Evolutionary conservation across 92 coral and sea anemone species (phyloP), one percentile per base, ranked within the genome.

Genomic region (Epizoanthus illoricatus): DNA sequence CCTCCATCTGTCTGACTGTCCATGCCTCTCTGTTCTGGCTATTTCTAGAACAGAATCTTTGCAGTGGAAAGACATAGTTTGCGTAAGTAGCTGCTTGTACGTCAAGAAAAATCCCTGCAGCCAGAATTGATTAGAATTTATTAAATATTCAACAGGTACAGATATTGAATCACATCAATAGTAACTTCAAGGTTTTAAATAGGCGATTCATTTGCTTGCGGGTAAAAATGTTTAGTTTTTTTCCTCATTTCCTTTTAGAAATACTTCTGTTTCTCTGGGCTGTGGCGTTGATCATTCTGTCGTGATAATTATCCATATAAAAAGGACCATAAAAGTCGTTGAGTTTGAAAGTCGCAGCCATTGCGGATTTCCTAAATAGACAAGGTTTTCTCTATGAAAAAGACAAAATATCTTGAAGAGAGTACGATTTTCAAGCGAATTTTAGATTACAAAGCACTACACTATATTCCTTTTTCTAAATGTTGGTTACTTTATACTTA

Each of bases 271-370:
- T 52, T 52, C 56, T 12, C 56, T 52, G 56, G 56, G 15, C 56
- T 52, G 0, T 7, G 56, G 15, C 56, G 15, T 52, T 52, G 56
- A 52, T 52, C 56, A 16, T 52, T 52, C 15, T 52, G 16, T 7
- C 15, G 11, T 52, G 13, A 52, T 9, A 52, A 2, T 52, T 52
- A 13, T 0, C 56, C 11, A 9, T 13, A 52, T 52, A 52, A 52
- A 52, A 52, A 28, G 36, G 56, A 52, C 56, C 3, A 13, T 52
- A 52, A 52, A 52, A 13, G 15, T 52, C 10, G 10, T 73, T 17
- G 24, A 16, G 7, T 54, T 78, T 78, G 82, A 78, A 78, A 78
- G 82, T 78, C 82, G 82, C 82, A 78, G 65, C 59, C 61, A 5
- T 10, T 33, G 17, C 36, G 23, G 0, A 1, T 63, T 52, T 21